A percentile compares a stretch with the other conserved stretches of the same genome.
Conservation (phyloP, 1,140 invertebrate species). For the Leptinotarsa texana region DNA sequence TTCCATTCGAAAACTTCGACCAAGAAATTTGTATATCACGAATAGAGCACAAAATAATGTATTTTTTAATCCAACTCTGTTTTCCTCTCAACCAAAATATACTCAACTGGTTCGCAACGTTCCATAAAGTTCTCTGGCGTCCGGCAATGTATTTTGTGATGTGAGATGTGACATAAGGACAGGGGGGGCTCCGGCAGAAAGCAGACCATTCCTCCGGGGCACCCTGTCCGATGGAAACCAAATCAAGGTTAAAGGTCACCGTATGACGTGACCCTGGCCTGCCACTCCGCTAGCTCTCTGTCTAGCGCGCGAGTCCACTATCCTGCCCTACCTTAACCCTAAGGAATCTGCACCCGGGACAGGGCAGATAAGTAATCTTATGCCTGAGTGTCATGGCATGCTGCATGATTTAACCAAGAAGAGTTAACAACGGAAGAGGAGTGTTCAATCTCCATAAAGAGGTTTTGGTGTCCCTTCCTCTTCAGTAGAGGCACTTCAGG, state of each 20-base stretch:
- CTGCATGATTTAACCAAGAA: constrained; percentile 38
- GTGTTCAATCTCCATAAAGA: too few relatives aligned
- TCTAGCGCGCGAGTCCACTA: constrained; percentile 49
- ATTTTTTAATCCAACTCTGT: too few relatives aligned
- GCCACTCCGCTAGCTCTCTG: constrained; percentile 47
- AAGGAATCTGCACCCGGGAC: constrained; percentile 39
- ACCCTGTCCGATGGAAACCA: constrained; percentile 66
- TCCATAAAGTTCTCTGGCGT: too few relatives aligned
- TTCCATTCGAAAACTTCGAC: too few relatives aligned
- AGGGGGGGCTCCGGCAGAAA: constrained; percentile 35
- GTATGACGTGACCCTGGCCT: constrained; percentile 64
- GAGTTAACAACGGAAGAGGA: too few relatives aligned
- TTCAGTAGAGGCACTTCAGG: too few relatives aligned
- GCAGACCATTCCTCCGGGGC: constrained; percentile 47
- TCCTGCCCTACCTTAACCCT: constrained; percentile 36
- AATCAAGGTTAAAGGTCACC: constrained; percentile 72
- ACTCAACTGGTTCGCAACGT: too few relatives aligned
- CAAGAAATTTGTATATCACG: too few relatives aligned
- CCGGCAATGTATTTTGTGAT: neutral
- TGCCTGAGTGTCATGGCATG: constrained; percentile 48
- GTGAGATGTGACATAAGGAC: constrained; percentile 33
- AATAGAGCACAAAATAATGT: too few relatives aligned
- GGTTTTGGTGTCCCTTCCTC: too few relatives aligned
- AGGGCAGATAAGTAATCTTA: constrained; percentile 47
- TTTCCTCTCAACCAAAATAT: too few relatives aligned